Evolutionary conservation across 2,113 vertebrate genomes (phyloP).

Genomic region (Lepus timidus): DNA sequence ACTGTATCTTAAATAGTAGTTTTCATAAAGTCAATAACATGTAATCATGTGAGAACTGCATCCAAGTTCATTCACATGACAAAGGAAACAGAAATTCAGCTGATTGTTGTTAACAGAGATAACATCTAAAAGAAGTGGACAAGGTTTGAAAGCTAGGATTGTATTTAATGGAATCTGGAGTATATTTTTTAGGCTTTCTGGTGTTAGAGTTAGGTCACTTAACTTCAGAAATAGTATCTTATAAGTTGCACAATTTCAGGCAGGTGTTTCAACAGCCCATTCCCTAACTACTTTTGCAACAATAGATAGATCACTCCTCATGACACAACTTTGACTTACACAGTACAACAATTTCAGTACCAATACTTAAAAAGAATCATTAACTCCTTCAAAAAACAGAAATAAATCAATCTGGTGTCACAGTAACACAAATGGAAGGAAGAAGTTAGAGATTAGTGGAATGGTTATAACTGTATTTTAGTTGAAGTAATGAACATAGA

Average conservation of each 20-base stretch:
- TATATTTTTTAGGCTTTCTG: slow-evolving; percentile 64
- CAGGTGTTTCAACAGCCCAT: slow-evolving; percentile 81
- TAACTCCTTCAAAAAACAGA: slow-evolving; percentile 24
- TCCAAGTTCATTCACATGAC: neutral
- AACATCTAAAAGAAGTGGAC: neutral
- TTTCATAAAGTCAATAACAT: neutral
- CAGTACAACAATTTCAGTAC: slow-evolving; percentile 75
- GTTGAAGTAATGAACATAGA: neutral
- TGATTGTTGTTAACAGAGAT: neutral
- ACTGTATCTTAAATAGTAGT: neutral
- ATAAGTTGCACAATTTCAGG: slow-evolving; percentile 56
- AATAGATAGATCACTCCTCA: slow-evolving; percentile 77
- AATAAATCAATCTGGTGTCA: neutral
- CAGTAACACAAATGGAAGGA: neutral
- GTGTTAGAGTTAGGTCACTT: slow-evolving; percentile 75
- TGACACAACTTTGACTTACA: slow-evolving; percentile 77
- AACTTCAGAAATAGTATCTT: slow-evolving; percentile 81
- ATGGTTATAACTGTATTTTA: neutral
- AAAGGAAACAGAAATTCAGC: neutral
- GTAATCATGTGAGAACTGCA: neutral
- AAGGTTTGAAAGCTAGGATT: slow-evolving; percentile 33
- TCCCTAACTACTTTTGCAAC: slow-evolving; percentile 77
- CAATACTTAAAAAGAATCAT: slow-evolving; percentile 55
- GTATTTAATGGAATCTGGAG: slow-evolving; percentile 75
- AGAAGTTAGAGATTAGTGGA: neutral